phyloP scores from a whole-genome alignment of 2,888 invertebrate genomes.

The Xanthia icteritia region DNA sequence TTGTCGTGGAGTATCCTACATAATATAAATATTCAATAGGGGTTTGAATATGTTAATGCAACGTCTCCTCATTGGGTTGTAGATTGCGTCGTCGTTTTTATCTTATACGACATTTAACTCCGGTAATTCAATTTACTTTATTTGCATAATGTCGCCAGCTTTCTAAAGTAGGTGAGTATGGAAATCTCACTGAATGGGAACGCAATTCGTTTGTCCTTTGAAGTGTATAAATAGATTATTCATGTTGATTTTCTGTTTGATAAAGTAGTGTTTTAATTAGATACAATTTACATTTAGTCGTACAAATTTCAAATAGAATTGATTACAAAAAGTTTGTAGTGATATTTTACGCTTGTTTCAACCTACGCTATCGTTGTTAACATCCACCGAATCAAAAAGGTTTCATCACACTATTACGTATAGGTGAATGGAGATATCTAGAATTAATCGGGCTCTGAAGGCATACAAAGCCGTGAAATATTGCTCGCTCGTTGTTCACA shows the following conservation, averaged over 20 bases:
- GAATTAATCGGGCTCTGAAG: conserved; percentile 89
- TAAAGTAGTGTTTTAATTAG: conserved; percentile 57
- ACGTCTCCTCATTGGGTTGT: conserved; percentile 89
- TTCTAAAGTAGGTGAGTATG: conserved; percentile 89
- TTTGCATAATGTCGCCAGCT: conserved; percentile 89
- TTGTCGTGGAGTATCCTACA: conserved; percentile 71
- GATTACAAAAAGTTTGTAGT: conserved; percentile 61
- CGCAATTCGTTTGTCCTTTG: conserved; percentile 69
- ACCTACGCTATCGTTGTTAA: conserved; percentile 82
- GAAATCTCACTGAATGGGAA: conserved; percentile 77
- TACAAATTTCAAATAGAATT: conserved; percentile 48
- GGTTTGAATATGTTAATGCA: conserved; percentile 89
- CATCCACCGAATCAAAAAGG: conserved; percentile 83
- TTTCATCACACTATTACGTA: conserved; percentile 88
- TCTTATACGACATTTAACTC: conserved; percentile 91
- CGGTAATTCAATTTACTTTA: conserved; percentile 90
- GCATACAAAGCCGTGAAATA: conserved; percentile 90
- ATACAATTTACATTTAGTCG: conserved; percentile 34
- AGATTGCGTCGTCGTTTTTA: conserved; percentile 90
- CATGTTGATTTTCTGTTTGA: conserved; percentile 62
- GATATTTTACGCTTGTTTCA: conserved; percentile 71
- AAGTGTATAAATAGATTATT: conserved; percentile 67
- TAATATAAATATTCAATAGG: conserved; percentile 90
- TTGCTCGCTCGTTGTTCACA: conserved; percentile 89
- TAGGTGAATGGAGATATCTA: conserved; percentile 90